Evolutionary conservation across 2,797 vertebrate genomes (phyloP).

Genomic region (Amniataba percoides): DNA sequence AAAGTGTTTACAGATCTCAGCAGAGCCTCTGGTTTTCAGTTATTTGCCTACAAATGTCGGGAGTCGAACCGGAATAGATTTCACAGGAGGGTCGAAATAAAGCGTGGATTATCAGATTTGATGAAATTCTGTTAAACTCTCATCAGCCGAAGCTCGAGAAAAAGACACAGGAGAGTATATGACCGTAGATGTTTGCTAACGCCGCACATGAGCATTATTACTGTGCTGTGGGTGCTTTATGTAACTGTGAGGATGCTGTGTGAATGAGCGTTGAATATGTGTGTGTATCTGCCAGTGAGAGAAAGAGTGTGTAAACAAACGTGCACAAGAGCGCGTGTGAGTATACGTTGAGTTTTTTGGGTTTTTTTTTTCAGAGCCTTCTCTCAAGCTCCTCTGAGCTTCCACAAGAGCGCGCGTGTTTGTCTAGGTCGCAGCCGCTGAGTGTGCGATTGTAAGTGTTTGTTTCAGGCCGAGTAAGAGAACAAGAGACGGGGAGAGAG

Average conservation of each 20-base stretch:
- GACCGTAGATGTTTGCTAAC: not conserved
- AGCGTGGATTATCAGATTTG: slow-evolving; percentile 24
- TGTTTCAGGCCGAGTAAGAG: slow-evolving; percentile 54
- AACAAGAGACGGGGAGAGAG: slow-evolving; percentile 16
- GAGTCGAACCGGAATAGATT: slow-evolving; percentile 29
- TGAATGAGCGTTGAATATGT: not conserved
- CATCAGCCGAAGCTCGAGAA: not conserved
- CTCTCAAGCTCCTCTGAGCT: slow-evolving; percentile 59
- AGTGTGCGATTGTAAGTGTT: slow-evolving; percentile 54
- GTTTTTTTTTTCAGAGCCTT: slow-evolving; percentile 22
- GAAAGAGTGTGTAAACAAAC: slow-evolving; percentile 39
- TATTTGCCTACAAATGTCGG: slow-evolving; percentile 21
- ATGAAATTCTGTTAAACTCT: slow-evolving; percentile 17
- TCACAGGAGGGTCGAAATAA: slow-evolving; percentile 22
- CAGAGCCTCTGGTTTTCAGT: not conserved
- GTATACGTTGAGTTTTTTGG: slow-evolving; percentile 23
- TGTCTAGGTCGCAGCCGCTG: slow-evolving; percentile 50
- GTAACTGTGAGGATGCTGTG: not conserved
- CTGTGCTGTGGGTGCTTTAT: not conserved
- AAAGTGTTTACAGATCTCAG: slow-evolving; percentile 4
- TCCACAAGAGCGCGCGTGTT: slow-evolving; percentile 55
- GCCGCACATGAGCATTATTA: not conserved
- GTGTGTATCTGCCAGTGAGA: slow-evolving; percentile 16
- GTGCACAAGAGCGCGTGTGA: slow-evolving; percentile 25
- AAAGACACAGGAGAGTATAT: not conserved